Percentiles rank a stretch among this genome's conserved stretches.
phyloP scores from a whole-genome alignment of 2,888 invertebrate genomes.

The Punctoribates punctum region DNA sequence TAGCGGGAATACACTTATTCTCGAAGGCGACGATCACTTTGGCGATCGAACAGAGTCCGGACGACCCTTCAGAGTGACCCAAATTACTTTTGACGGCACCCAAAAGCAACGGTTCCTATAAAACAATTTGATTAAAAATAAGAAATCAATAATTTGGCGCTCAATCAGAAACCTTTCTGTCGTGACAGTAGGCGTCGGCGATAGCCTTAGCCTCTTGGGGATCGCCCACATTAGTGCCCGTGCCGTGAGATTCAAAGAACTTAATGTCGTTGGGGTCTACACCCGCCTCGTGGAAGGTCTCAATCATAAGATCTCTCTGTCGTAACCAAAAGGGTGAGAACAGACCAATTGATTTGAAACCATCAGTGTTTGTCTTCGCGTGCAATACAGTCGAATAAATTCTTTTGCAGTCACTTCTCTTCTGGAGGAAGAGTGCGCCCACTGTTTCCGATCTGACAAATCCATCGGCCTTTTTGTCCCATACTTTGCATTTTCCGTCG shows the following conservation, averaged over 20 bases:
- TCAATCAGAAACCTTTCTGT: slow-evolving; percentile 71
- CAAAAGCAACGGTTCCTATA: slow-evolving; percentile 69
- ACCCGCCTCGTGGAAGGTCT: slow-evolving; percentile 78
- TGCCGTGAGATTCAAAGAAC: slow-evolving; percentile 97
- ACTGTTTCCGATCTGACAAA: slow-evolving; percentile 88
- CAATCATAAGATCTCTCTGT: slow-evolving; percentile 64
- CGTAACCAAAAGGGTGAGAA: slow-evolving; percentile 61
- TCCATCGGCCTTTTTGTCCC: slow-evolving; percentile 84
- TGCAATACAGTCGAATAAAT: slow-evolving; percentile 56
- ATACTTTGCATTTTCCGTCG: slow-evolving; percentile 88
- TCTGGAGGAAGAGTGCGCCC: slow-evolving; percentile 76
- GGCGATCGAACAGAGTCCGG: slow-evolving; percentile 79
- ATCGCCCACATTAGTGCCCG: slow-evolving; percentile 96
- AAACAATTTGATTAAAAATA: slow-evolving; percentile 56
- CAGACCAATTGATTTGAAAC: slow-evolving; percentile 56
- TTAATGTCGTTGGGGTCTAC: slow-evolving; percentile 75
- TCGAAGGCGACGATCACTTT: slow-evolving; percentile 93
- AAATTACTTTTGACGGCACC: slow-evolving; percentile 98
- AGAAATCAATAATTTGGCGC: slow-evolving; percentile 70
- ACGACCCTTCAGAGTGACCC: slow-evolving; percentile 85
- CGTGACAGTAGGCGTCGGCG: slow-evolving; percentile 81
- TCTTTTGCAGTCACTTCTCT: slow-evolving; percentile 57
- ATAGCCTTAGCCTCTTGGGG: slow-evolving; percentile 96
- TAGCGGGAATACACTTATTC: slow-evolving; percentile 77
- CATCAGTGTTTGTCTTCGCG: slow-evolving; percentile 59